A percentile compares a stretch with the other conserved stretches of the same genome.
Conservation (phyloP, 2,113 vertebrate genomes). For the human (Homo sapiens) region DNA sequence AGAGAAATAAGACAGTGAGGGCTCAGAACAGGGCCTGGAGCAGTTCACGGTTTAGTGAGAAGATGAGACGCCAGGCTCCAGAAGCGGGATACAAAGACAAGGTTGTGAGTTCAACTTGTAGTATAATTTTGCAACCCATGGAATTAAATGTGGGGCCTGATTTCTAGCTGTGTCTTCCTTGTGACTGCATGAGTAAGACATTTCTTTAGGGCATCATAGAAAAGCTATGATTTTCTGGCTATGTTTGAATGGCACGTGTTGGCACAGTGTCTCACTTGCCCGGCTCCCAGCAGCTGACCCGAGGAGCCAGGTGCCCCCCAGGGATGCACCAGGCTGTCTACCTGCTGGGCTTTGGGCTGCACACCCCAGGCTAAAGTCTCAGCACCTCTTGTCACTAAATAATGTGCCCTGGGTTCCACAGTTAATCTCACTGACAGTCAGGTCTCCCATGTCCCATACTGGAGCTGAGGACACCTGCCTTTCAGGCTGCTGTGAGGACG, state of each 20-base stretch:
- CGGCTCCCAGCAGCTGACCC: neutral
- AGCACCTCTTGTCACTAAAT: neutral
- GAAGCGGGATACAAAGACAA: neutral
- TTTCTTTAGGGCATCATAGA: neutral
- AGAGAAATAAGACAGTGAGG: neutral
- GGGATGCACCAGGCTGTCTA: accelerated
- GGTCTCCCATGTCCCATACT: neutral
- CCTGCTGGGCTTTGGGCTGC: neutral
- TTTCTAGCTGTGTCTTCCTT: neutral
- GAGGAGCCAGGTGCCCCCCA: accelerated
- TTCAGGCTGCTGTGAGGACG: neutral
- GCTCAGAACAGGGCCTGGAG: neutral
- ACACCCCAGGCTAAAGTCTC: accelerated
- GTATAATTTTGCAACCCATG: neutral
- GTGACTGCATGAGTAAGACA: neutral
- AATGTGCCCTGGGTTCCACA: neutral
- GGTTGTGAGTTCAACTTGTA: neutral
- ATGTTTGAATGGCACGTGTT: neutral
- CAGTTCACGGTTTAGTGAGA: neutral
- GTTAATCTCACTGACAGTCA: neutral
- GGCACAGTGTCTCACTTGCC: neutral
- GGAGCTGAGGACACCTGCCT: neutral
- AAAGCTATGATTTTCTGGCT: neutral
- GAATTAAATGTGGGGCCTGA: neutral
- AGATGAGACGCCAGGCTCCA: neutral